Percentiles rank a stretch among this genome's conserved stretches.
Conservation (phyloP, 2,113 vertebrate species). For the Genyomyrus donnyi region DNA sequence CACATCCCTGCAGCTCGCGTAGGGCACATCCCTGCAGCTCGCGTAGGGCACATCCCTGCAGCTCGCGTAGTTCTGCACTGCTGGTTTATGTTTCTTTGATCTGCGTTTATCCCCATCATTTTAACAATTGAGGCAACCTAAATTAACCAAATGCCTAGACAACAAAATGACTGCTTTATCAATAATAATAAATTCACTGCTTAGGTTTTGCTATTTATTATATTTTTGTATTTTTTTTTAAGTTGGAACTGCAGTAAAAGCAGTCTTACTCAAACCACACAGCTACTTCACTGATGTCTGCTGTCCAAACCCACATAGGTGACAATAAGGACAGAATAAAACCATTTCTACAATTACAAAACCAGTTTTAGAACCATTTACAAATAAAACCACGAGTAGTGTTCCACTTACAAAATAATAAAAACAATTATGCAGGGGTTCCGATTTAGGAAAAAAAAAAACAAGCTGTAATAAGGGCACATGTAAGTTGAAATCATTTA, state of each 20-base stretch:
- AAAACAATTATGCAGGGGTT: neutral
- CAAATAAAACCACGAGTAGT: neutral
- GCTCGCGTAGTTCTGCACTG: neutral
- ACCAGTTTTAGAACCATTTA: neutral
- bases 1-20: neutral
- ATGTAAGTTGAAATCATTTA: neutral
- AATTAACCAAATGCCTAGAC: neutral
- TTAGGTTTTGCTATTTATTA: neutral
- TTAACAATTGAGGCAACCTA: neutral
- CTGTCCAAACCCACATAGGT: neutral
- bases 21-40: neutral
- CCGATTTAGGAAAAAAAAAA: neutral
- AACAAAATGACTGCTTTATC: neutral
- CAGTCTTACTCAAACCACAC: neutral
- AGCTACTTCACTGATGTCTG: neutral
- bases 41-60: neutral
- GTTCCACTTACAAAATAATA: neutral
- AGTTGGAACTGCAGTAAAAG: neutral
- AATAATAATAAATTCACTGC: neutral
- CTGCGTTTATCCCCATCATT: neutral
- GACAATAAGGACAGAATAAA: slow-evolving; percentile 5
- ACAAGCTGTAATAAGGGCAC: neutral
- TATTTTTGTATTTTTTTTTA: neutral
- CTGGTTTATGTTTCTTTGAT: neutral
- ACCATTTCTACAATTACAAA: neutral